Evolutionary conservation across 2,797 vertebrate genomes (phyloP).

Genomic region (Gallirallus australis): DNA sequence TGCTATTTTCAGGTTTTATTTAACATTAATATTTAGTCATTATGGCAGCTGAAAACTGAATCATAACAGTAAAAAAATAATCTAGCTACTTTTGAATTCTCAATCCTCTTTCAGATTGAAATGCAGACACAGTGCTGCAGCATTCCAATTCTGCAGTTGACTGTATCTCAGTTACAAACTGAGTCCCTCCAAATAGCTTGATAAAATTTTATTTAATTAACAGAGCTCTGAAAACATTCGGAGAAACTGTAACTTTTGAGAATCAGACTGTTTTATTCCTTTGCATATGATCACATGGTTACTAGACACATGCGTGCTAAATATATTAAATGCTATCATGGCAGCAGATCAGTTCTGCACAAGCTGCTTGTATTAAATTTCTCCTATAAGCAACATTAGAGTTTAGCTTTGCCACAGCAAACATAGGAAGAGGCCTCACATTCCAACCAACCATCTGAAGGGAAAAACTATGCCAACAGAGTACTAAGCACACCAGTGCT

Average conservation of each 20-base stretch:
- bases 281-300: not conserved
- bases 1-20: not conserved
- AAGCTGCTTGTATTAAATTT: slow-evolving; percentile 56
- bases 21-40: not conserved
- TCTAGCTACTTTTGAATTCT: not conserved
- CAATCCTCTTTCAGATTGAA: not conserved
- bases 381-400: slow-evolving; percentile 39
- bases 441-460: slow-evolving; percentile 46
- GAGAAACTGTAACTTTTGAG: not conserved
- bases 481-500: not conserved
- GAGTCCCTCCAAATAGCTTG: not conserved
- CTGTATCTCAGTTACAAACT: not conserved
- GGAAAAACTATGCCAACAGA: slow-evolving; percentile 24
- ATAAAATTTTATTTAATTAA: not conserved
- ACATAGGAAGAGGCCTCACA: slow-evolving; percentile 39
- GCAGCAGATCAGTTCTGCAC: slow-evolving; percentile 50
- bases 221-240: not conserved
- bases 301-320: slow-evolving; percentile 38
- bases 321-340: slow-evolving; percentile 30
- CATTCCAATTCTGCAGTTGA: not conserved
- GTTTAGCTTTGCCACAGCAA: slow-evolving; percentile 36
- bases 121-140: not conserved
- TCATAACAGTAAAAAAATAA: not conserved
- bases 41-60: not conserved
- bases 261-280: not conserved